Evolutionary conservation across 2,113 vertebrate genomes (phyloP), one percentile per base, ranked within the genome.

Genomic region (Indri indri): DNA sequence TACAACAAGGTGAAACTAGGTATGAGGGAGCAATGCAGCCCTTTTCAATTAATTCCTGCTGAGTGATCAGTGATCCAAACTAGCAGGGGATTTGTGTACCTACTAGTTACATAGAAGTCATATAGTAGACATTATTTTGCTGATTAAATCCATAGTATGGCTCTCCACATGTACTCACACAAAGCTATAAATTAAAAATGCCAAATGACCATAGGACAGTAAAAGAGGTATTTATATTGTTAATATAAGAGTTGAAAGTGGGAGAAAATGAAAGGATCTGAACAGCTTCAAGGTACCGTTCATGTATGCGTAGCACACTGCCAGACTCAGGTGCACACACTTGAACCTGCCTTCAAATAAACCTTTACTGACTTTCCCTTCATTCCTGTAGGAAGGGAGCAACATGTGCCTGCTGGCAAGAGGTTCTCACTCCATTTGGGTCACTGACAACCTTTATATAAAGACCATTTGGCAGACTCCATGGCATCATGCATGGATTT

Each of bases 21-120:
- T 11, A 20, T n/a, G n/a, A 70, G 1, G 12, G 20, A 34, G 18
- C 12, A 18, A 22, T 0, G 13, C 1, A 70, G 14, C 9, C 10
- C 37, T 77, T 52, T 81, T 40, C 17, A 45, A 23, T 22, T 13
- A 65, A 93, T 88, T 83, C 61, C 82, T 65, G n/a, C n/a, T 45
- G 45, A 91, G 40, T 47, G 11, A 80, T 76, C 42, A 34, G 7
- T n/a, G 42, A 84, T 18, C 10, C 42, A 80, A 37, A 79, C 71
- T 25, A 90, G 86, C 47, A 88, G 57, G 54, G 65, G 50, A 68
- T 18, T 5, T 63, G 27, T 65, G 37, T 12, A 27, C 11, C 32
- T 85, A 42, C 27, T 42, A 12, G 5, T 45, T 59, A 40, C 25
- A 13, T 2, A 76, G 50, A 84, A 80, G 54, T 50, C 61, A 37